Conservation (phyloP, 2,113 vertebrate genomes). For the Cryptomyrus ogoouensis region DNA sequence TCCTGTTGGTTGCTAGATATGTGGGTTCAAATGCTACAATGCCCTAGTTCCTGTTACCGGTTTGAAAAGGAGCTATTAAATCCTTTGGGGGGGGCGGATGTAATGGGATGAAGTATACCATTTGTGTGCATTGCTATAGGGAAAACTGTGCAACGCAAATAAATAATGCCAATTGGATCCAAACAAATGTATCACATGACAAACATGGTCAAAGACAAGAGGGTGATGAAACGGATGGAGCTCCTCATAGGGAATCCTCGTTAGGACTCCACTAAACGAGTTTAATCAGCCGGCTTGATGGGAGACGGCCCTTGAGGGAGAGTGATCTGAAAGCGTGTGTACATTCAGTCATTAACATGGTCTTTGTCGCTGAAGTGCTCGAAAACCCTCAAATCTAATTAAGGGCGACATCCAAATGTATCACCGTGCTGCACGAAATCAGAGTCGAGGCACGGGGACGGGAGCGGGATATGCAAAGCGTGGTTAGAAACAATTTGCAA, state of each 20-base stretch:
- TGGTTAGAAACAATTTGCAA: not conserved
- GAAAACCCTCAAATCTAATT: slow-evolving; percentile 13
- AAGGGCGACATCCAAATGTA: slow-evolving; percentile 6
- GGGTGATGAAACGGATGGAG: slow-evolving; percentile 8
- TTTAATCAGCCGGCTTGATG: slow-evolving; percentile 13
- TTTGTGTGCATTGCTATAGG: not conserved
- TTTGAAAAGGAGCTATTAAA: not conserved
- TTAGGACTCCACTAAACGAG: slow-evolving; percentile 1
- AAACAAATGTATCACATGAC: slow-evolving; percentile 9
- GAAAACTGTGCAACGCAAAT: not conserved
- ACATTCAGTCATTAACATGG: slow-evolving; percentile 15
- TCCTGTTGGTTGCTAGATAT: not conserved
- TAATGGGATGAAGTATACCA: not conserved
- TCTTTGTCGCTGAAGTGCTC: slow-evolving; percentile 10
- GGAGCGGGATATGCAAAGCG: not conserved
- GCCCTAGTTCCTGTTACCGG: not conserved
- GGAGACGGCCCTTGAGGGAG: slow-evolving; percentile 5
- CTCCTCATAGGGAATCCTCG: slow-evolving; percentile 4
- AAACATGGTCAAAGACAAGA: slow-evolving; percentile 10
- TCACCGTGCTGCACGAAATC: not conserved
- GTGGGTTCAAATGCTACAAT: not conserved
- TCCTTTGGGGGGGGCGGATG: not conserved
- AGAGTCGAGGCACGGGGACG: not conserved
- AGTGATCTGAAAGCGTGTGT: slow-evolving; percentile 3
- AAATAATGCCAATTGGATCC: not conserved